phyloP scores from a whole-genome alignment of 2,797 vertebrate genomes.

The Spondyliosoma cantharus region DNA sequence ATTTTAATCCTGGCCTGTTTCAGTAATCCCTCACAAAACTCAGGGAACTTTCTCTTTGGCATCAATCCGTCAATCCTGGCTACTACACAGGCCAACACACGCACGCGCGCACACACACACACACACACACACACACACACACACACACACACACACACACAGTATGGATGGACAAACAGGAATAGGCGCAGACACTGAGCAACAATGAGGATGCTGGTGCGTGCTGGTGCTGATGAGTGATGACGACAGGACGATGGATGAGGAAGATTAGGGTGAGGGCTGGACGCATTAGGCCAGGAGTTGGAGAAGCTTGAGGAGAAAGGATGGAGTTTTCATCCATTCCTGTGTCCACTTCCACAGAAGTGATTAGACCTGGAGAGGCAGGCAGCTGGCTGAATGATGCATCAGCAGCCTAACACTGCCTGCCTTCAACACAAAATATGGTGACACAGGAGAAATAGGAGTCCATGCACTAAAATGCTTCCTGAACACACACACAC shows the following conservation, averaged over 20 bases:
- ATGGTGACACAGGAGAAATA: constrained; percentile 48
- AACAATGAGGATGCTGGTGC: constrained; percentile 4
- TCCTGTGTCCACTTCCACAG: constrained; percentile 16
- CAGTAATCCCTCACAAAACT: constrained; percentile 76
- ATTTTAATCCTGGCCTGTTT: constrained; percentile 76
- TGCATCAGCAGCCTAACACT: constrained; percentile 51
- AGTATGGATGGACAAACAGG: background rate
- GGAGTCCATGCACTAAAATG: constrained; percentile 12
- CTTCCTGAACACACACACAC: constrained; percentile 4
- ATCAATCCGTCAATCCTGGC: constrained; percentile 64
- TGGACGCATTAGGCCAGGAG: constrained; percentile 20
- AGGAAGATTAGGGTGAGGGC: constrained; percentile 26
- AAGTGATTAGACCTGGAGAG: constrained; percentile 49
- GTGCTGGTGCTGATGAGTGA: constrained; percentile 7
- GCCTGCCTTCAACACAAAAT: constrained; percentile 42
- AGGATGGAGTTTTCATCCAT: constrained; percentile 19
- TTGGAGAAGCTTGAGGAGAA: constrained; percentile 13
- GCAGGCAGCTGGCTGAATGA: constrained; percentile 45
- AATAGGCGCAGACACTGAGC: background rate
- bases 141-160: constrained; percentile 1
- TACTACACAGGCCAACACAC: constrained; percentile 1
- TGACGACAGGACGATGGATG: constrained; percentile 24
- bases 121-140: background rate
- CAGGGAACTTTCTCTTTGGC: constrained; percentile 73
- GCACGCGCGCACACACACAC: background rate